Base-by-base conservation (phyloP, 2,888 invertebrate species). In the Arge pagana region DNA sequence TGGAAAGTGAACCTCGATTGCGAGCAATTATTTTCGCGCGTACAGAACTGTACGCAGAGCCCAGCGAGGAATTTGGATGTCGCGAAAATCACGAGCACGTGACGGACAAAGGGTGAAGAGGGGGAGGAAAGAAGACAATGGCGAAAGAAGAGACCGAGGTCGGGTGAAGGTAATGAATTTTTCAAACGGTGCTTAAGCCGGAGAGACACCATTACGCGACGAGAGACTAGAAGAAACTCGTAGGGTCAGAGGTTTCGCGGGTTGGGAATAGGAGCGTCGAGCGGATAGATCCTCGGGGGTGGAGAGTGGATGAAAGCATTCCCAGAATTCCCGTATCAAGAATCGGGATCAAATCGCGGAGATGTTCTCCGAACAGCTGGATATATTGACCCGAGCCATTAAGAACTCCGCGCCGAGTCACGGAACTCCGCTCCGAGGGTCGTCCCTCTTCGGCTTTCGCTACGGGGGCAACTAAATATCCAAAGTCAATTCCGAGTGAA, bases 111-210 rank as follows among this genome's bases (percentile, higher is more conserved):
- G n/a, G n/a, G n/a, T n/a, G n/a, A n/a, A n/a, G n/a, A n/a, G n/a
- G 2, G 2, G 4, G 28, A 2, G 3, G 2, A 2, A 3, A n/a
- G n/a, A 8, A 26, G 2, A 26, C 28, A 26, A 26, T 26, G 8
- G 28, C 4, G 4, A n/a, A 26, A 26, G 28, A 26, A 8, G n/a
- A 26, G 28, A 26, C n/a, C 28, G n/a, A n/a, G n/a, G 28, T 26
- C 28, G 28, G 2, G 8, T 2, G n/a, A 26, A 26, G 28, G 28
- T 26, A 10, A n/a, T 3, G 7, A 41, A 41, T 41, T 41, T 26
- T 41, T 28, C 21, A 31, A 43, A 43, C 43, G 43, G 31, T 23
- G 35, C 35, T 45, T 45, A 5, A 33, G 21, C 21, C 15, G 35
- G 35, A 33, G 45, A 35, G 45, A 21, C 13, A 13, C 8, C 10